Conservation (phyloP, 2,797 vertebrate species). For the Cryptoblepharus egeriae region DNA sequence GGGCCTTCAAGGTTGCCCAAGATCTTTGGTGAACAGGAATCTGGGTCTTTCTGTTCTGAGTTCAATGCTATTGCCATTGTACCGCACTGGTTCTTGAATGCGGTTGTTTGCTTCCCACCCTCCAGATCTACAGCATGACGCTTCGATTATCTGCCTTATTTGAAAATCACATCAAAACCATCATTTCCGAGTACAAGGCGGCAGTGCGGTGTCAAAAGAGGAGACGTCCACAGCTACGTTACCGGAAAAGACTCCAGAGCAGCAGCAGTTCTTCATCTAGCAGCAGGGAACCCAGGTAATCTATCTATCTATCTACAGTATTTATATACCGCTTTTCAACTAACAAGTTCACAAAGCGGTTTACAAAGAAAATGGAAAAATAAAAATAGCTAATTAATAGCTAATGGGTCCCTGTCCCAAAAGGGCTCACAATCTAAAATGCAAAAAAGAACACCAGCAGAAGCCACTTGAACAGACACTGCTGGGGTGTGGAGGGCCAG, state of each 20-base stretch:
- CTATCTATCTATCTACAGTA: no score
- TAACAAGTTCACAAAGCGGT: no score
- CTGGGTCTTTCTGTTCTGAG: not conserved
- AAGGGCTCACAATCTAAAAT: no score
- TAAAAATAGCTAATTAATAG: no score
- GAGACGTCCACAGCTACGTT: constrained; percentile 83
- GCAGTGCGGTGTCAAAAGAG: constrained; percentile 90
- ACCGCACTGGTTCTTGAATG: not conserved
- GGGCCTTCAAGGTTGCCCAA: not conserved
- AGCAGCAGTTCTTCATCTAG: constrained; percentile 86
- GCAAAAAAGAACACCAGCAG: no score
- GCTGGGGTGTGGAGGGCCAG: no score
- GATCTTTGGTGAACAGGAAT: not conserved
- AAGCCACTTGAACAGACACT: no score
- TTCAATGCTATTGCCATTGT: not conserved
- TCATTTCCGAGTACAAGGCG: constrained; percentile 94
- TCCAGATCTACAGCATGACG: constrained; percentile 96
- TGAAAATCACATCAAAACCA: constrained; percentile 90
- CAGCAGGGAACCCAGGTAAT: constrained; percentile 86
- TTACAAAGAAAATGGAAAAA: no score
- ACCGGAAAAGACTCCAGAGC: constrained; percentile 87
- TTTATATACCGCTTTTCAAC: no score
- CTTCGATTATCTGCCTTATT: constrained; percentile 95
- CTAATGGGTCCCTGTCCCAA: no score
- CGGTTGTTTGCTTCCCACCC: constrained; percentile 1